These are phyloP conservation scores for Chorisops tibialis DNA, from an alignment of 2,888 invertebrate species.

Conservation along the genomic window DNA sequence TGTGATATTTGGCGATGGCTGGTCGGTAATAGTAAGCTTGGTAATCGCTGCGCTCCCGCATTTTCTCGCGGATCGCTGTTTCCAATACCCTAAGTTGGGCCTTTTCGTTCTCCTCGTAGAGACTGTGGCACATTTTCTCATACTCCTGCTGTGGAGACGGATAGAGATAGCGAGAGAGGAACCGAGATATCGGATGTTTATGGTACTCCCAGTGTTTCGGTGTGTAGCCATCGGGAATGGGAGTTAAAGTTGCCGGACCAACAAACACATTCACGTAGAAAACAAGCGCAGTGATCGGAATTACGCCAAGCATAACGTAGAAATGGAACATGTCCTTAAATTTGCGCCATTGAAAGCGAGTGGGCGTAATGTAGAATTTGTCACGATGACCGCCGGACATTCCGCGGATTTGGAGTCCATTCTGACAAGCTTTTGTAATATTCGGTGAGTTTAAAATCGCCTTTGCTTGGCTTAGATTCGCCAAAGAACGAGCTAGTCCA, in stretches of 20 bases:
- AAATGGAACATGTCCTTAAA: conserved; percentile 81
- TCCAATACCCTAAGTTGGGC: conserved; percentile 61
- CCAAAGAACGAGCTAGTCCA: conserved; percentile 53
- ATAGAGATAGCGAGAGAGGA: conserved; percentile 63
- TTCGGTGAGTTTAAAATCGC: conserved; percentile 40
- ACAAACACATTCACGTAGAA: conserved; percentile 72
- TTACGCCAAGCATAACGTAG: conserved; percentile 70
- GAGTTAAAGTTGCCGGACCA: conserved; percentile 76
- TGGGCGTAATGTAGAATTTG: conserved; percentile 63
- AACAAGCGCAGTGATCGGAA: conserved; percentile 64
- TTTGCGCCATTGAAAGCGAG: conserved; percentile 78
- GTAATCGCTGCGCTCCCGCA: conserved; percentile 74
- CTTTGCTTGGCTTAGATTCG: conserved; percentile 48
- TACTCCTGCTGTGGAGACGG: conserved; percentile 76
- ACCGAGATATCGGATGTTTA: conserved; percentile 68
- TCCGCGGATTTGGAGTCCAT: conserved; percentile 50
- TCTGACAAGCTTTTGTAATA: conserved; percentile 38
- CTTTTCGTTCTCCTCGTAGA: conserved; percentile 68
- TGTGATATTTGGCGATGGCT: conserved; percentile 65
- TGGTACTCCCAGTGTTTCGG: conserved; percentile 91
- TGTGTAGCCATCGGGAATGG: conserved; percentile 76
- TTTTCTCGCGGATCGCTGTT: conserved; percentile 60
- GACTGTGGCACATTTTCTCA: conserved; percentile 70
- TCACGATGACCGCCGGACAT: conserved; percentile 63
- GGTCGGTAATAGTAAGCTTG: conserved; percentile 79